Conservation (phyloP, 2,797 vertebrate genomes). For the Gymnocypris eckloni region DNA sequence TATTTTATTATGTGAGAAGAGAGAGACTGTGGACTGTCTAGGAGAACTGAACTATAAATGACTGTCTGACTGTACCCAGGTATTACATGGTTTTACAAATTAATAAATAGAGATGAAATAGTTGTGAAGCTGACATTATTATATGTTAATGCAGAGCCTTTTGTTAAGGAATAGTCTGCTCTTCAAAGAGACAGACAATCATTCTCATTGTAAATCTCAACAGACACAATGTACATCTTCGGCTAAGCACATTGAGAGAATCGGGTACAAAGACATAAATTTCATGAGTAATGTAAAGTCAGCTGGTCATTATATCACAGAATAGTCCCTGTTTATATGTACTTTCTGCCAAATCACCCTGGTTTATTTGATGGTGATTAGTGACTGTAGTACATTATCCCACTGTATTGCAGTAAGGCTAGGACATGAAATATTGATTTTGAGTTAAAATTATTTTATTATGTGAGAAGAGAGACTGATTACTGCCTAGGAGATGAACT, state of each 20-base stretch:
- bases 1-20: too few relatives aligned
- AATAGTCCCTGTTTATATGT: not conserved
- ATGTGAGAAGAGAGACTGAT: conserved; percentile 17
- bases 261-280: not conserved
- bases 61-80: too few relatives aligned
- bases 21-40: too few relatives aligned
- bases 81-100: too few relatives aligned
- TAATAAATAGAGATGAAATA: too few relatives aligned
- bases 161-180: conserved; percentile 11
- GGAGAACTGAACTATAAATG: too few relatives aligned
- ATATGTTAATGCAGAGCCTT: not conserved
- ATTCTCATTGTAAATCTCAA: conserved; percentile 1
- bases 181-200: not conserved
- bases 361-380: too few relatives aligned
- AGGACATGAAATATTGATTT: conserved; percentile 27
- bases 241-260: not conserved
- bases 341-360: too few relatives aligned
- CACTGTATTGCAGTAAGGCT: conserved; percentile 23
- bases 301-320: not conserved
- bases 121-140: not conserved
- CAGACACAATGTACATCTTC: not conserved
- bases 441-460: conserved; percentile 14
- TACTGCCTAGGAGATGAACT: not conserved
- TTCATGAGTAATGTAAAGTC: not conserved
- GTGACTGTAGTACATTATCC: conserved; percentile 31